These are phyloP conservation scores for Calameuta filiformis DNA, from an alignment of 2,888 invertebrate genomes.

Conservation along the genomic window DNA sequence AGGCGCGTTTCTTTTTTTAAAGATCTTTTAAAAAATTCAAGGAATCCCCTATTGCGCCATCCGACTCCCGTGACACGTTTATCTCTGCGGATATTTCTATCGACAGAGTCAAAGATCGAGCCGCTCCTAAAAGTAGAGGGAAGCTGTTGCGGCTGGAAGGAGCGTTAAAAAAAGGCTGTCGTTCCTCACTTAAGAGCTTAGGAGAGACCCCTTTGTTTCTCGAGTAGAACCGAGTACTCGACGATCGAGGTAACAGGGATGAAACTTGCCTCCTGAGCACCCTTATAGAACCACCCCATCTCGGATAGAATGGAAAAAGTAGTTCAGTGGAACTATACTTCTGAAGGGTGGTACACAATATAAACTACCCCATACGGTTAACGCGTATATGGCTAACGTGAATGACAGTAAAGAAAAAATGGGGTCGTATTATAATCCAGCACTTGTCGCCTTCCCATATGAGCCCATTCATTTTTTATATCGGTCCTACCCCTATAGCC, in stretches of 20 bases:
- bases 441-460: slow-evolving; percentile 10
- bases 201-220: neutral
- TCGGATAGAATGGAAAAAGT: slow-evolving; percentile 1
- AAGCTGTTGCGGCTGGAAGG: neutral
- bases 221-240: neutral
- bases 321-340: neutral
- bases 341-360: neutral
- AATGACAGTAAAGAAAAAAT: neutral
- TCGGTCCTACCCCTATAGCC: neutral
- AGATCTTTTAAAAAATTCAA: neutral
- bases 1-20: neutral
- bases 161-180: slow-evolving; percentile 3
- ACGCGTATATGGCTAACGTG: neutral
- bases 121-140: neutral
- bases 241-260: neutral
- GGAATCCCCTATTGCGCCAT: neutral
- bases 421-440: neutral
- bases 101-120: neutral
- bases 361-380: neutral
- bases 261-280: neutral
- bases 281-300: neutral
- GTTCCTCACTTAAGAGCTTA: neutral
- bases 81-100: neutral
- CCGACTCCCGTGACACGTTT: neutral
- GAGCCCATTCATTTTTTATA: slow-evolving; percentile 1